Conservation (phyloP, 1,140 invertebrate genomes). For the Meloidogyne floridensis region DNA sequence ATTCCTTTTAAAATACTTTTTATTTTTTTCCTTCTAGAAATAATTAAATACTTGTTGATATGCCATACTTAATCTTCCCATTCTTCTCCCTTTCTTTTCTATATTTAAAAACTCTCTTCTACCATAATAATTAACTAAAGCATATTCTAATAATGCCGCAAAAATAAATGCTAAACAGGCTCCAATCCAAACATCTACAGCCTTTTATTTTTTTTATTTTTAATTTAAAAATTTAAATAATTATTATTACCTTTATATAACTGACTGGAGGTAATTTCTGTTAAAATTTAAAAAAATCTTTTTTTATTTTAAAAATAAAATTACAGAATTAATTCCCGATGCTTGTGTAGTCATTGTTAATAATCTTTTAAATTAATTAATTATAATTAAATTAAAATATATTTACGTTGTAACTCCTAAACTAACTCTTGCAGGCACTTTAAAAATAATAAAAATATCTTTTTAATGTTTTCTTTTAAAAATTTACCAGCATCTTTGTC, state of each 20-base stretch:
- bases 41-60: constrained; percentile 38
- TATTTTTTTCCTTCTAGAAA: constrained; percentile 2
- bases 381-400: constrained; percentile 16
- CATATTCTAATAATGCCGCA: constrained; percentile 91
- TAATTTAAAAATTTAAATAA: neutral
- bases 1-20: constrained; percentile 43
- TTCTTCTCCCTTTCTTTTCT: constrained; percentile 43
- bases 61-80: constrained; percentile 36
- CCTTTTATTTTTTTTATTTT: constrained; percentile 35
- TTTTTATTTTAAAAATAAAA: neutral
- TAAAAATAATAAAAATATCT: neutral
- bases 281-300: neutral
- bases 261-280: constrained; percentile 87
- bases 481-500: constrained; percentile 70
- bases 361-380: constrained; percentile 67
- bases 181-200: constrained; percentile 95
- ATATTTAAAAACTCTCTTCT: constrained; percentile 75
- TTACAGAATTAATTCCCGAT: constrained; percentile 85
- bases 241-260: constrained; percentile 79
- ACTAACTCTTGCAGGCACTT: constrained; percentile 85
- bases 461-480: neutral
- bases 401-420: constrained; percentile 83
- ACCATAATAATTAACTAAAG: constrained; percentile 92
- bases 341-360: constrained; percentile 87
- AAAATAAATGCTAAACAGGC: constrained; percentile 92